These are phyloP conservation scores for Diabrotica virgifera DNA, from an alignment of 1,140 invertebrate genomes.

Conservation along the genomic window DNA sequence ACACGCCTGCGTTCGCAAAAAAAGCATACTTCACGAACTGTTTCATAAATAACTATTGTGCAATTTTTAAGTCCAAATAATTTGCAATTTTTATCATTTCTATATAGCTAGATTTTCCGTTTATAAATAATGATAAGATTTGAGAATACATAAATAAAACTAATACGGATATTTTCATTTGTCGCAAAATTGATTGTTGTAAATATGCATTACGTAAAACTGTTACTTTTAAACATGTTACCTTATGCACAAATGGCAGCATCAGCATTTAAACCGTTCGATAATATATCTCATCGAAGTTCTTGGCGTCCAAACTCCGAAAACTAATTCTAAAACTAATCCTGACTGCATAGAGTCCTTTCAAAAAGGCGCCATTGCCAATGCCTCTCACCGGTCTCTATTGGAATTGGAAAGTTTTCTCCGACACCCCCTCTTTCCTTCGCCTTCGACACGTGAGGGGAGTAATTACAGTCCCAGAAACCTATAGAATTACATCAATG, in stretches of 20 bases:
- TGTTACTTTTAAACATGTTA: background rate
- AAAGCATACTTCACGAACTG: too few relatives aligned
- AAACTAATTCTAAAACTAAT: slow-evolving; percentile 8
- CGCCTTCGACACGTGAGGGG: background rate
- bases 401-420: slow-evolving; percentile 11
- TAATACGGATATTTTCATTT: too few relatives aligned
- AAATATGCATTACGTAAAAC: too few relatives aligned
- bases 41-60: too few relatives aligned
- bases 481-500: slow-evolving; percentile 11
- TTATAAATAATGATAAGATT: too few relatives aligned
- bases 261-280: background rate
- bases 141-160: too few relatives aligned
- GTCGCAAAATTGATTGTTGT: too few relatives aligned
- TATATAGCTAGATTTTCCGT: too few relatives aligned
- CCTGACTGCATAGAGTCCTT: slow-evolving; percentile 6
- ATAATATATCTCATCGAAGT: slow-evolving; percentile 2
- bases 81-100: too few relatives aligned
- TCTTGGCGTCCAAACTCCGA: slow-evolving; percentile 3
- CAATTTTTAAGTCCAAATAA: too few relatives aligned
- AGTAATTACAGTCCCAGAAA: slow-evolving; percentile 13
- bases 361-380: slow-evolving; percentile 6
- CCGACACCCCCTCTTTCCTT: background rate
- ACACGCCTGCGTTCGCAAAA: too few relatives aligned
- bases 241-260: background rate
- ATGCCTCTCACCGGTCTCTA: slow-evolving; percentile 1